These are phyloP conservation scores for Nemotelus nigrinus DNA, from an alignment of 2,888 invertebrate genomes.

Conservation along the genomic window DNA sequence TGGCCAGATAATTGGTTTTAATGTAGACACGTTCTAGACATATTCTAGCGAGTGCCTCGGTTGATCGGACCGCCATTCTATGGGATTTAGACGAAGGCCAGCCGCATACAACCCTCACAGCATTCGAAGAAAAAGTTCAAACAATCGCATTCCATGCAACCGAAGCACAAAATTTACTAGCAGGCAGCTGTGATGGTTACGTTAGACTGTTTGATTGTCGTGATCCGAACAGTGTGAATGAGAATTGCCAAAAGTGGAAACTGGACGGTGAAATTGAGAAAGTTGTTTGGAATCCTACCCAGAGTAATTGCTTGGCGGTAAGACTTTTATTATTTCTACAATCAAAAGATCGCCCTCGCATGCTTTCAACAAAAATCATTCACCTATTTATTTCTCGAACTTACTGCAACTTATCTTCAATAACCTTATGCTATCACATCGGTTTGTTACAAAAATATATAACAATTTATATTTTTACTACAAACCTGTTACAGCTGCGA, in stretches of 20 bases:
- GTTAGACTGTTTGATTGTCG: conserved; percentile 87
- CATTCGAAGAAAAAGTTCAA: conserved; percentile 87
- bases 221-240: conserved; percentile 70
- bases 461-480: too few species aligned
- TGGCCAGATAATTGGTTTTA: conserved; percentile 16
- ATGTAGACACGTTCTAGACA: conserved; percentile 70
- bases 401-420: background rate
- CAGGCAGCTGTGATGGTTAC: conserved; percentile 84
- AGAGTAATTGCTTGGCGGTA: conserved; percentile 80
- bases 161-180: conserved; percentile 83
- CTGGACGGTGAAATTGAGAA: conserved; percentile 85
- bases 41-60: conserved; percentile 92
- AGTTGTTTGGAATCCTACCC: conserved; percentile 83
- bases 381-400: background rate
- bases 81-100: conserved; percentile 91
- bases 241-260: conserved; percentile 70
- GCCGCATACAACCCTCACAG: conserved; percentile 78
- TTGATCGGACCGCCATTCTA: conserved; percentile 84
- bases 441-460: too few species aligned
- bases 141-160: conserved; percentile 83
- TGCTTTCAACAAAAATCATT: background rate
- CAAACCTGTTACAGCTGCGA: too few species aligned
- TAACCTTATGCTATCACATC: too few species aligned
- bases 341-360: background rate
- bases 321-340: background rate